phyloP scores from a whole-genome alignment of 2,113 vertebrate species.

The Brachirus orientalis region DNA sequence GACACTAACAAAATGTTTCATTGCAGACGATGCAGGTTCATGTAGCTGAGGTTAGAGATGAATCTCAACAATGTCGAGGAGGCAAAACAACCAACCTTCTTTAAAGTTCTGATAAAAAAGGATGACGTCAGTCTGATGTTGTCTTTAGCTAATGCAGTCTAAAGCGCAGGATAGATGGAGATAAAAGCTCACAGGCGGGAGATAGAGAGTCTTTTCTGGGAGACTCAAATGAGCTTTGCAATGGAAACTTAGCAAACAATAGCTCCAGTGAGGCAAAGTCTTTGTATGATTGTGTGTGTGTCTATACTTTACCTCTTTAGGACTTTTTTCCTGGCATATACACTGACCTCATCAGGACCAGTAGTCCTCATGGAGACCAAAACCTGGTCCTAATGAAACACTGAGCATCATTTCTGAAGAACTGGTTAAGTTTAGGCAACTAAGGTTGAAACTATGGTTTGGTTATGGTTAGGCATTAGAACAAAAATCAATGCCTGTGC shows the following conservation, averaged over 20 bases:
- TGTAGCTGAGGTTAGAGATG: neutral
- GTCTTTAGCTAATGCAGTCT: neutral
- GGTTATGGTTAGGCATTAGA: no score
- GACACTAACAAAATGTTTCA: no score
- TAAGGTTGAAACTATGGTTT: no score
- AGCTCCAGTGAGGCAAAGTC: conserved; percentile 9
- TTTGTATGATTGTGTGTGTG: conserved; percentile 1
- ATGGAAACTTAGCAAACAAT: conserved; percentile 30
- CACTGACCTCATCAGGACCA: no score
- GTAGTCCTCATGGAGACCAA: no score
- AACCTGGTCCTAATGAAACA: no score
- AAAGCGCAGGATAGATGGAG: neutral
- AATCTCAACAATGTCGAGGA: neutral
- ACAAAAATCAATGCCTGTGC: no score
- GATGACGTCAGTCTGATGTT: neutral
- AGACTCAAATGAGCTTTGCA: conserved; percentile 16
- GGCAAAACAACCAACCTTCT: neutral
- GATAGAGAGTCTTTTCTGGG: conserved; percentile 21
- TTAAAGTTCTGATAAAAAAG: neutral
- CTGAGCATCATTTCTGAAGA: no score
- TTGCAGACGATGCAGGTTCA: no score
- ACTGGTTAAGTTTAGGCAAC: no score
- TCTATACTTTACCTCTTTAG: neutral
- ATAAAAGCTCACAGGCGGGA: neutral
- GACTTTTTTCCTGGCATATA: no score